Percentiles rank a stretch among this genome's conserved stretches.
These are phyloP conservation scores for Pelecanus crispus DNA, from an alignment of 2,113 vertebrate species.

Conservation along the genomic window DNA sequence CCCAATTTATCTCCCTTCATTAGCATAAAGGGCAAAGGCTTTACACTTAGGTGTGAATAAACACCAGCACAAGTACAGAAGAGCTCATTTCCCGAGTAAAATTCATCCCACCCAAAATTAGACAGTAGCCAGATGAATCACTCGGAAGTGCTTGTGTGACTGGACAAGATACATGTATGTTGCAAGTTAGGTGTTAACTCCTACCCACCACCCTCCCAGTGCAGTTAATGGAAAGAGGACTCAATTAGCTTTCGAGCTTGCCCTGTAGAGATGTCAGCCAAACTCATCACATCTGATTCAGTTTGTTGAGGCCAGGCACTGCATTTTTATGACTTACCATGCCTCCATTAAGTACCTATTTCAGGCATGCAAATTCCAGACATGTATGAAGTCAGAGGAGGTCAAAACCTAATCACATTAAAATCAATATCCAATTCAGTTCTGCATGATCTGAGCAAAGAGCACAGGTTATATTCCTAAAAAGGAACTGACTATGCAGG, in stretches of 20 bases:
- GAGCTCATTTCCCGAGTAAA: neutral
- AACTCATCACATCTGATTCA: neutral
- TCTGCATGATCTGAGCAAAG: neutral
- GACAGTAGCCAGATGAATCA: neutral
- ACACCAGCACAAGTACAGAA: neutral
- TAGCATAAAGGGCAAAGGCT: neutral
- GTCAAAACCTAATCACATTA: neutral
- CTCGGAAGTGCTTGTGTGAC: neutral
- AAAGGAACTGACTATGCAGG: neutral
- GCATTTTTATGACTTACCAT: neutral
- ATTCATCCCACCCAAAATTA: neutral
- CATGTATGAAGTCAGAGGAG: neutral
- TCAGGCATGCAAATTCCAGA: neutral
- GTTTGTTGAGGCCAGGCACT: neutral
- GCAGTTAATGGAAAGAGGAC: neutral
- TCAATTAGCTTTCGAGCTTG: neutral
- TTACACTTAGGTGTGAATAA: neutral
- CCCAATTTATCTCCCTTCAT: neutral
- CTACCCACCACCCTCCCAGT: neutral
- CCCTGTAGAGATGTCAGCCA: neutral
- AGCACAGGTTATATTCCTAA: neutral
- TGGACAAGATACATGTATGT: neutral
- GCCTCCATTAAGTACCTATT: neutral
- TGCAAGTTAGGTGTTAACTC: neutral
- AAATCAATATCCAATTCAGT: neutral